Percentiles rank a stretch among this genome's conserved stretches.
Conservation (phyloP, 1,140 invertebrate genomes). For the Oryctes rhinoceros region DNA sequence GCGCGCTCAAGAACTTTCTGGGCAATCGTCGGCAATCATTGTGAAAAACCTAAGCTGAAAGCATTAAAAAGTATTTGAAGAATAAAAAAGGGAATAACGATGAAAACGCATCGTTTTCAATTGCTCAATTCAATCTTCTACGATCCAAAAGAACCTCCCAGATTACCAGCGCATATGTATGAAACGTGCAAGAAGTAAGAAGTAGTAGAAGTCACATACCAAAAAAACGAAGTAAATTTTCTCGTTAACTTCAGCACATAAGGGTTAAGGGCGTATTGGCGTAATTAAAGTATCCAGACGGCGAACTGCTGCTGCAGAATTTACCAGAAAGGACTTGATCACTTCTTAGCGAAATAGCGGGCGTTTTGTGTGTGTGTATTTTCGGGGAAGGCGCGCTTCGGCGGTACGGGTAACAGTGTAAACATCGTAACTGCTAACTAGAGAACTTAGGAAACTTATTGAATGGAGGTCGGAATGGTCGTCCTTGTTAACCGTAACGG, state of each 20-base stretch:
- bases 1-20: too few relatives aligned
- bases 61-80: too few relatives aligned
- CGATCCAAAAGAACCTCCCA: too few relatives aligned
- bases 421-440: conserved; percentile 53
- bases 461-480: conserved; percentile 51
- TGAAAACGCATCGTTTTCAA: too few relatives aligned
- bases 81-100: too few relatives aligned
- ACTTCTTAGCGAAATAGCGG: neutral
- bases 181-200: too few relatives aligned
- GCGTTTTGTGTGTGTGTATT: neutral
- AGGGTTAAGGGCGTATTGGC: conserved; percentile 25
- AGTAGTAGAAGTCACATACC: too few relatives aligned
- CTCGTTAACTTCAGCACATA: conserved; percentile 3
- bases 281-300: conserved; percentile 35
- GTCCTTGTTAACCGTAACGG: conserved; percentile 51
- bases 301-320: conserved; percentile 6
- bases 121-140: too few relatives aligned
- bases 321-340: conserved; percentile 30
- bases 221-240: neutral
- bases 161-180: too few relatives aligned
- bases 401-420: conserved; percentile 39
- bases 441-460: conserved; percentile 52
- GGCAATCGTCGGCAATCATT: too few relatives aligned
- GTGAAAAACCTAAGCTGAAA: too few relatives aligned
- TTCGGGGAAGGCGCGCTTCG: neutral